Evolutionary conservation across 2,113 vertebrate genomes (phyloP).

Genomic region (Siniperca chuatsi): DNA sequence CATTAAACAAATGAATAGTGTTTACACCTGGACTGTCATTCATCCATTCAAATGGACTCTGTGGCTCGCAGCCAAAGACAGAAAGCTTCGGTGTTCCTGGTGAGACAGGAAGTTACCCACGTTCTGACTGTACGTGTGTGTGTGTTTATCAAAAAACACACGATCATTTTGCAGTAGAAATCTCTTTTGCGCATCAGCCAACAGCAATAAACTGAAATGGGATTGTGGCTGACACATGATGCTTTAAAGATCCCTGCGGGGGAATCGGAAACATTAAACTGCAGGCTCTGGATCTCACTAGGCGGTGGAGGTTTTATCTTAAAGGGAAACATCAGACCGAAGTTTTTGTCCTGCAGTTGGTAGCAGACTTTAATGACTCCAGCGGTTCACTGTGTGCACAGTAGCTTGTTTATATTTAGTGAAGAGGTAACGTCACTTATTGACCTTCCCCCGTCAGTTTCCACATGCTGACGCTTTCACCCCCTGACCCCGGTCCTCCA

Average conservation of each 20-base stretch:
- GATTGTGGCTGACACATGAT: background rate
- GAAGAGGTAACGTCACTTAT: too few relatives aligned
- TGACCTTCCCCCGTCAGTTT: too few relatives aligned
- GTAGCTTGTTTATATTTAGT: too few relatives aligned
- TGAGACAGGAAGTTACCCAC: conserved; percentile 7
- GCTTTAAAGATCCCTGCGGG: background rate
- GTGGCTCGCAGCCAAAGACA: background rate
- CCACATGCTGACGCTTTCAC: background rate
- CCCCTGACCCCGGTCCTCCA: background rate
- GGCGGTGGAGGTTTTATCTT: too few relatives aligned
- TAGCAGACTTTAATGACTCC: background rate
- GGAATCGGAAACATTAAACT: background rate
- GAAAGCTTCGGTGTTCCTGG: background rate
- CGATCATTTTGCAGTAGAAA: background rate
- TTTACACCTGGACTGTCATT: background rate
- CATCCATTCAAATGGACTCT: conserved; percentile 12
- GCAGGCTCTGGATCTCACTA: too few relatives aligned
- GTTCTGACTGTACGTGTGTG: too few relatives aligned
- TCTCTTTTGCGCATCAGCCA: background rate
- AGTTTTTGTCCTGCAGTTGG: too few relatives aligned
- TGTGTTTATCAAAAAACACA: background rate
- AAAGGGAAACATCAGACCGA: too few relatives aligned
- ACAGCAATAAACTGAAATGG: background rate
- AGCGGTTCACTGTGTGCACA: background rate
- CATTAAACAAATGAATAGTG: background rate